phyloP scores from a whole-genome alignment of 1,140 invertebrate genomes.

The Atta cephalotes region DNA sequence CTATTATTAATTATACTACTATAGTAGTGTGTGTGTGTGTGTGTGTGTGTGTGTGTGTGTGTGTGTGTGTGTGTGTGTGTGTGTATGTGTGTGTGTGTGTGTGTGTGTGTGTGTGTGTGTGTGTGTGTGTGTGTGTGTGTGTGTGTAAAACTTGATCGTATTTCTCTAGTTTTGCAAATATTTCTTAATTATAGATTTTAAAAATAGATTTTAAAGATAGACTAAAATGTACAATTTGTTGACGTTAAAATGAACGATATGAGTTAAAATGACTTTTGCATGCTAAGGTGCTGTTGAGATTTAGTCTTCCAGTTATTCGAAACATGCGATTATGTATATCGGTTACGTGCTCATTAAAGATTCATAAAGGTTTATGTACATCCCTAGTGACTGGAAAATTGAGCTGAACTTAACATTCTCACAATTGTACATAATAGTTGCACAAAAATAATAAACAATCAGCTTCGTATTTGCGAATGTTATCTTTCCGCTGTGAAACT shows the following conservation, averaged over 20 bases:
- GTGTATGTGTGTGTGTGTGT: too few relatives aligned
- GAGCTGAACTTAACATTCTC: constrained; percentile 14
- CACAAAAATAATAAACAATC: constrained; percentile 14
- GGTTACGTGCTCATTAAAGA: constrained; percentile 29
- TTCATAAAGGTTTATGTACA: constrained; percentile 27
- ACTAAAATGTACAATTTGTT: too few relatives aligned
- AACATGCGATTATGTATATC: neutral
- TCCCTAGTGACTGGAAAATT: constrained; percentile 35
- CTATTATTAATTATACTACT: too few relatives aligned
- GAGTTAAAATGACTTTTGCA: neutral
- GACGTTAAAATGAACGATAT: too few relatives aligned
- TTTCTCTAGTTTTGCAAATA: neutral
- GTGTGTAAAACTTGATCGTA: constrained; percentile 1
- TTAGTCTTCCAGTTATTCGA: constrained; percentile 17
- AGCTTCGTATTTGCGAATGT: neutral
- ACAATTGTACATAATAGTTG: constrained; percentile 3
- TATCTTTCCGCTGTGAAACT: constrained; percentile 9
- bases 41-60: too few relatives aligned
- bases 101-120: too few relatives aligned
- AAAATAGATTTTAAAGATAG: too few relatives aligned
- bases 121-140: too few relatives aligned
- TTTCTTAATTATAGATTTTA: neutral
- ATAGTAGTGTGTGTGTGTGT: too few relatives aligned
- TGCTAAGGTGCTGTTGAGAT: neutral
- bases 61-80: too few relatives aligned